Percentiles rank a stretch among this genome's conserved stretches.
Conservation (phyloP, 2,888 invertebrate species). For the Phoenoteleia sp. region DNA sequence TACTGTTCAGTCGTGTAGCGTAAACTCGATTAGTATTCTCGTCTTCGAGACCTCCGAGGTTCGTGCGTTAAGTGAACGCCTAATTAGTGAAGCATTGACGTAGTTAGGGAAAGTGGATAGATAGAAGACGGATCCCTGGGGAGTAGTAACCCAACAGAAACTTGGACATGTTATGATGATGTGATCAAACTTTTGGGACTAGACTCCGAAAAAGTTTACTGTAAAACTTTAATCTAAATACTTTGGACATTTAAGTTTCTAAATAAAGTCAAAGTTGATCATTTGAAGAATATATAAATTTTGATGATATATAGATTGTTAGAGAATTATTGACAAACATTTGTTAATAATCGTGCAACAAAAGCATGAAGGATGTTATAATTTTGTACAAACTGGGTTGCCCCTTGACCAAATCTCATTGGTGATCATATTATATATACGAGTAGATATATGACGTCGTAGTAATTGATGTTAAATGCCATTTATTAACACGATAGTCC, state of each 20-base stretch:
- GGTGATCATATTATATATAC: not conserved
- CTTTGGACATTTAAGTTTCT: too few relatives aligned
- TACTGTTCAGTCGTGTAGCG: not conserved
- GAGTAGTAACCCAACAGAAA: constrained; percentile 77
- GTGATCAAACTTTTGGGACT: constrained; percentile 63
- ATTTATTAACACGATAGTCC: constrained; percentile 37
- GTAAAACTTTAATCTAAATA: too few relatives aligned
- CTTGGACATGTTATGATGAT: constrained; percentile 81
- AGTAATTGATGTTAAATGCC: constrained; percentile 55
- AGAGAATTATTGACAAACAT: too few relatives aligned
- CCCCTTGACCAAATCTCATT: constrained; percentile 39
- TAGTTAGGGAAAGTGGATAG: constrained; percentile 65
- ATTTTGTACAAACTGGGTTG: too few relatives aligned
- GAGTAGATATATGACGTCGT: not conserved
- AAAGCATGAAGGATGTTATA: too few relatives aligned
- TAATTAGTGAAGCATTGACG: constrained; percentile 67
- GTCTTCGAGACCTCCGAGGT: constrained; percentile 27
- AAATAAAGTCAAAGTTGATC: too few relatives aligned
- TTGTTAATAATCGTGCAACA: too few relatives aligned
- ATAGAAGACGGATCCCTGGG: constrained; percentile 56
- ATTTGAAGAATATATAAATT: too few relatives aligned
- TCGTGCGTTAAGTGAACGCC: constrained; percentile 63
- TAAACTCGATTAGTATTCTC: constrained; percentile 62
- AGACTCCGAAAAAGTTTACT: not conserved
- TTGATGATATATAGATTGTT: too few relatives aligned